Conservation (phyloP, 2,113 vertebrate species). For the Tachysurus vachellii region DNA sequence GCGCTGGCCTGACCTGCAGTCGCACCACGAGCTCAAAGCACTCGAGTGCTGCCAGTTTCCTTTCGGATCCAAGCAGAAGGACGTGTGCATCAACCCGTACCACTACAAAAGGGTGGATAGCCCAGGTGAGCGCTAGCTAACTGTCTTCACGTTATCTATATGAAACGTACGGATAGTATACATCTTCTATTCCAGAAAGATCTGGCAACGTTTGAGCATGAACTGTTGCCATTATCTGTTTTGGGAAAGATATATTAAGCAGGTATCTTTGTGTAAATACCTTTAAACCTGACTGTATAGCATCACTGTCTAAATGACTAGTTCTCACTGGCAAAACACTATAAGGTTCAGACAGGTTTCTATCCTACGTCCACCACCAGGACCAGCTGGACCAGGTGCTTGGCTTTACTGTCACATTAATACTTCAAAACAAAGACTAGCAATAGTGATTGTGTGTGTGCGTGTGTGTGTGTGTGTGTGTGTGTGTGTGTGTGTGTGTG, state of each 20-base stretch:
- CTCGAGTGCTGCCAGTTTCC: conserved; percentile 97
- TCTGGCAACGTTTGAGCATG: background rate
- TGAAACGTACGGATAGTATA: background rate
- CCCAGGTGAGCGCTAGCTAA: conserved; percentile 78
- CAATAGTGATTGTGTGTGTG: conserved; percentile 15
- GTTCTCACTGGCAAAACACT: too few species aligned
- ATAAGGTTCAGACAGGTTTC: background rate
- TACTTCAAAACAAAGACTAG: background rate
- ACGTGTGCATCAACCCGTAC: conserved; percentile 98
- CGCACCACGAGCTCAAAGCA: conserved; percentile 95
- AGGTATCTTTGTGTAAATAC: background rate
- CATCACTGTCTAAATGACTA: too few species aligned
- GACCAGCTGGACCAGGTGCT: background rate
- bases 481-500: conserved; percentile 34
- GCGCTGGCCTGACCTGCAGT: conserved; percentile 97
- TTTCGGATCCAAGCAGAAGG: conserved; percentile 97
- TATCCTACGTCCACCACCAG: background rate
- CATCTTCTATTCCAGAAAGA: background rate
- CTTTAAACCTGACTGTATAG: too few species aligned
- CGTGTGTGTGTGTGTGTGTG: conserved; percentile 19
- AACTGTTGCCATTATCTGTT: background rate
- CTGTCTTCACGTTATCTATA: background rate
- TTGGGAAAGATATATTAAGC: background rate
- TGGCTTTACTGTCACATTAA: background rate
- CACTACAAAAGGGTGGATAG: conserved; percentile 98